Percentiles rank a stretch among this genome's conserved stretches.
Evolutionary conservation across 2,113 vertebrate species (phyloP).

Genomic region (Corythaixoides concolor): DNA sequence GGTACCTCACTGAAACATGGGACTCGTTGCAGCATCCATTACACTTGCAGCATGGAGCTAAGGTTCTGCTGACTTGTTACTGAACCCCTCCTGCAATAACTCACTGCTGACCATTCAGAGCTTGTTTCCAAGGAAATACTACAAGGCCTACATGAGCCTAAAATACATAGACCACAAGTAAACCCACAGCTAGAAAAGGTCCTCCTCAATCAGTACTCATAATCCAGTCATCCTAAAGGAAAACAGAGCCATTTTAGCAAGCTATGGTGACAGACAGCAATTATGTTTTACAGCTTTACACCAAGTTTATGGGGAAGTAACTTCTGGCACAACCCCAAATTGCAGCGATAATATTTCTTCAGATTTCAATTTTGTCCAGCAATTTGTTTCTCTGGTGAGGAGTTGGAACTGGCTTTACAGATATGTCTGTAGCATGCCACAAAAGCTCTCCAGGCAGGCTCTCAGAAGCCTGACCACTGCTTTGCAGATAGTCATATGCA

Average conservation of each 20-base stretch:
- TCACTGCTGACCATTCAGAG: neutral
- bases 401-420: neutral
- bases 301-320: neutral
- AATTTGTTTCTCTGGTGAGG: neutral
- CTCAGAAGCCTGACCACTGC: neutral
- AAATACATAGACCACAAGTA: neutral
- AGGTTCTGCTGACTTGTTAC: neutral
- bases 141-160: neutral
- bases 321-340: fast-evolving
- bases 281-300: neutral
- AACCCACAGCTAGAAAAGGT: neutral
- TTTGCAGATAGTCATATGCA: neutral
- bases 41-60: fast-evolving
- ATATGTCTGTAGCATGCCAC: fast-evolving
- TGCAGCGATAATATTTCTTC: neutral
- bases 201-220: neutral
- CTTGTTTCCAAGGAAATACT: neutral
- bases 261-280: neutral
- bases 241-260: neutral
- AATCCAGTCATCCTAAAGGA: neutral
- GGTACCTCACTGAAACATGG: neutral
- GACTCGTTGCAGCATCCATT: neutral
- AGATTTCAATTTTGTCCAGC: neutral
- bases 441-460: neutral
- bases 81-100: neutral